Base-by-base conservation (phyloP, 2,888 invertebrate species). In the Artemia sp. region DNA sequence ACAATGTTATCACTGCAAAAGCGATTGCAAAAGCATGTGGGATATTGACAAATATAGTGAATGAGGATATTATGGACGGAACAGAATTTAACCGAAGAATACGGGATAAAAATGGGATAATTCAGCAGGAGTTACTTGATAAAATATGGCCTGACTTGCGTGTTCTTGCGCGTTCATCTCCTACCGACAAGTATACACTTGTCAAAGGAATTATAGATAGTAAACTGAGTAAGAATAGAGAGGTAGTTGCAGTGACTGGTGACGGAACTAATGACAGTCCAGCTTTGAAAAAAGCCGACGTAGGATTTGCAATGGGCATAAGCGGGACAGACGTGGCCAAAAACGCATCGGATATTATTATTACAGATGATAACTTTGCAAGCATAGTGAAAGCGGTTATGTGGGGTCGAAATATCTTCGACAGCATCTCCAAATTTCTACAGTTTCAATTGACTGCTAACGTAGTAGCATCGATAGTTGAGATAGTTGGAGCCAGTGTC, bases 311-410 rank as follows among this genome's bases (percentile, higher is more conserved):
- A 51, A 83, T 83, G 83, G 82, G 84, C 70, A 83, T 84, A 71
- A 82, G 84, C 51, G 84, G 84, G n/a, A 85, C 84, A 8, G 84
- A 85, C 74, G 84, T 84, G 8, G 84, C 84, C 24, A 84, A 85
- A 75, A 83, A 85, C 75, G 84, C 84, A 0, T 83, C 83, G 0
- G 83, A 83, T 73, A 84, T 84, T 73, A 84, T 84, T 72, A 75
- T 84, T 67, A 82, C 83, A 2, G 83, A 84, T 75, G 83, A 84
- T 74, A 84, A 84, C 75, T 84, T 84, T 75, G 81, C 80, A 51
- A 81, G 81, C 74, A 84, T 84, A 70, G 83, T 84, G 19, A 83
- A 83, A 74, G 83, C 83, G 67, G 83, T 84, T 51, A 83, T 84
- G 82, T 84, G 84, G 83, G 84, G 84, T 7, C 76, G 84, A 66